phyloP scores from a whole-genome alignment of 2,113 vertebrate genomes.

The Solea senegalensis region DNA sequence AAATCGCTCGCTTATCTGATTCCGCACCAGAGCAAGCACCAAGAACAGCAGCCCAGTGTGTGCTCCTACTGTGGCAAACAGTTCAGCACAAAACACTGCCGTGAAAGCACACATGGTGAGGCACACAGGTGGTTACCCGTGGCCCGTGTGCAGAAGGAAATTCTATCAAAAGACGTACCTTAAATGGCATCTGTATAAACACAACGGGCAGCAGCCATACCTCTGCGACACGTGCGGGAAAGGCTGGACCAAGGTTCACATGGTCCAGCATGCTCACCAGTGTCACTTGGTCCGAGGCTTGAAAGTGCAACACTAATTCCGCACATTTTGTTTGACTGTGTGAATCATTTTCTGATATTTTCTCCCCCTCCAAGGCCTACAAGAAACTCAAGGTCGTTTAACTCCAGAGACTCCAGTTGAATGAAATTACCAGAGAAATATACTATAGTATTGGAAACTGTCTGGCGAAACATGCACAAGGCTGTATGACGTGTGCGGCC shows the following conservation, averaged over 20 bases:
- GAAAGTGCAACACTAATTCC: no score
- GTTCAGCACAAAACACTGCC: conserved; percentile 24
- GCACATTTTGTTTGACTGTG: neutral
- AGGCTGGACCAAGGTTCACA: conserved; percentile 36
- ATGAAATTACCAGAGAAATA: no score
- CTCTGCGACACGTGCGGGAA: conserved; percentile 40
- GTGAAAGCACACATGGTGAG: conserved; percentile 35
- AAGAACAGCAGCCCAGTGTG: neutral
- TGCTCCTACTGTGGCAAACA: conserved; percentile 41
- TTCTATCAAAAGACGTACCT: conserved; percentile 36
- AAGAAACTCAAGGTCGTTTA: conserved; percentile 2
- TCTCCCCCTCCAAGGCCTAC: neutral
- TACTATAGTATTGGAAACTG: no score
- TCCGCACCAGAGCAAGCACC: conserved; percentile 20
- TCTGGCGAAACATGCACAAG: no score
- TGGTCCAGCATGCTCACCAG: conserved; percentile 26
- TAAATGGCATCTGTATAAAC: conserved; percentile 47
- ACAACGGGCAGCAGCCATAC: conserved; percentile 31
- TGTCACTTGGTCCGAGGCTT: no score
- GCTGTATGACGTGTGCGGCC: no score
- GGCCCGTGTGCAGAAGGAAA: conserved; percentile 38
- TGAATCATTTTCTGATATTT: neutral
- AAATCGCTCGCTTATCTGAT: conserved; percentile 16
- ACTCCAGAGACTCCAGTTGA: no score
- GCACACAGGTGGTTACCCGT: conserved; percentile 29